Evolutionary conservation across 2,113 vertebrate species (phyloP), one percentile per base, ranked within the genome.

Genomic region (Epinephelus cyanopodus): DNA sequence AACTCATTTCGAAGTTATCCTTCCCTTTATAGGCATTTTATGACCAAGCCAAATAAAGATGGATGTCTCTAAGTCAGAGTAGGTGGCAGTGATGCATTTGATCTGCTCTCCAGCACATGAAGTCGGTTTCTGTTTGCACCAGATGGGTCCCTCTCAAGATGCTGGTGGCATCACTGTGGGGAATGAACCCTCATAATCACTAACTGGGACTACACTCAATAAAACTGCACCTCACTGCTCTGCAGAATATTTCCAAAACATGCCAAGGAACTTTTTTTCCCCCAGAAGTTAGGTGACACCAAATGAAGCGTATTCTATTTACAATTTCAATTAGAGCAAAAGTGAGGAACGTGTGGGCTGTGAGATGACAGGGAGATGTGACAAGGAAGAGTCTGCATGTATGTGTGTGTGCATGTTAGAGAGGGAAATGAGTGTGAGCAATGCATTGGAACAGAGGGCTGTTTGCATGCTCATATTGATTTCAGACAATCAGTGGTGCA

Each of bases 1-100:
- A 92, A 86, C 80, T 90, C 42, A 87, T 90, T 92, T 88, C 66
- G 80, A 88, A 88, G 73, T 81, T 90, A 84, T 87, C 68, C 72
- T 70, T 83, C 79, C 77, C 77, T 85, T 87, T 87, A 90, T 69
- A 61, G 78, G 62, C 78, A 71, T 83, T 88, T 88, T 90, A 87
- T 81, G 80, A 83, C 73, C 64, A 79, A 82, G 79, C 47, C 69
- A 85, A 90, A 92, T 84, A 88, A 88, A 91, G 80, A 92, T 45
- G 66, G 82, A 92, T 90, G 5, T 77, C 81, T 77, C 27, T 18
- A 4, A 78, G 62, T 82, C 70, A 77, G 65, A 77, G 64, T 80
- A 64, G 75, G 47, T 84, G 83, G 76, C 83, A 90, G 81, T 88
- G 86, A 90, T 88, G 85, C 76, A 91, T 91, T 84, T 84, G 56